These are phyloP conservation scores for Panopea generosa DNA, from an alignment of 2,888 invertebrate species.

Conservation along the genomic window DNA sequence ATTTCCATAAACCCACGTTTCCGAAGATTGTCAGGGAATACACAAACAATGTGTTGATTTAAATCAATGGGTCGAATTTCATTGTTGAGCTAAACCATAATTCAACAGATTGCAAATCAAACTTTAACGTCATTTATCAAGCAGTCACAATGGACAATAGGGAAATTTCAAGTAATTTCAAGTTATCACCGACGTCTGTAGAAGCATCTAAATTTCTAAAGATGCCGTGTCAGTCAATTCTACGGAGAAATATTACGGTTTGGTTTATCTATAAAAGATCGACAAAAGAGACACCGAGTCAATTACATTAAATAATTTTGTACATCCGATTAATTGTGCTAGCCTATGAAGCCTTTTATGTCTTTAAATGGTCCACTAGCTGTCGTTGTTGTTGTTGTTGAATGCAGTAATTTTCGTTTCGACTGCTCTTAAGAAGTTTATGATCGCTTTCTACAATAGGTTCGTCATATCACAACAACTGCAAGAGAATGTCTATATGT, in stretches of 20 bases:
- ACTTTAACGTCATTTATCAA: conserved; percentile 49
- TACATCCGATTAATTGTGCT: too few species aligned
- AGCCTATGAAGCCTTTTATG: too few species aligned
- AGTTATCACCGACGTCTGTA: conserved; percentile 29
- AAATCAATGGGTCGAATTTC: conserved; percentile 12
- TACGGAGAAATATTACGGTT: neutral
- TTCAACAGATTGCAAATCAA: conserved; percentile 47
- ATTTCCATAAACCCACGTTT: conserved; percentile 33
- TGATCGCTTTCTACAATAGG: too few species aligned
- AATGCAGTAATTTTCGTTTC: too few species aligned
- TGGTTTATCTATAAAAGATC: conserved; percentile 4
- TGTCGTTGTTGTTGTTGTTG: too few species aligned
- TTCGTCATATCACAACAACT: too few species aligned
- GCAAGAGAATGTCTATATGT: too few species aligned
- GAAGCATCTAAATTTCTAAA: neutral
- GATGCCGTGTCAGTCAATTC: neutral
- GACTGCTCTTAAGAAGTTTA: too few species aligned
- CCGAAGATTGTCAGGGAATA: conserved; percentile 31
- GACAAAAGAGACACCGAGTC: neutral
- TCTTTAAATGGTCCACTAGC: too few species aligned
- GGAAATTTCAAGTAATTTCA: conserved; percentile 54
- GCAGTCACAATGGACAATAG: conserved; percentile 42
- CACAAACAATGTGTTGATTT: conserved; percentile 18
- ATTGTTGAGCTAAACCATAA: conserved; percentile 5
- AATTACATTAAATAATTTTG: too few species aligned